phyloP scores from a whole-genome alignment of 1,140 invertebrate genomes.

The Orussus abietinus region DNA sequence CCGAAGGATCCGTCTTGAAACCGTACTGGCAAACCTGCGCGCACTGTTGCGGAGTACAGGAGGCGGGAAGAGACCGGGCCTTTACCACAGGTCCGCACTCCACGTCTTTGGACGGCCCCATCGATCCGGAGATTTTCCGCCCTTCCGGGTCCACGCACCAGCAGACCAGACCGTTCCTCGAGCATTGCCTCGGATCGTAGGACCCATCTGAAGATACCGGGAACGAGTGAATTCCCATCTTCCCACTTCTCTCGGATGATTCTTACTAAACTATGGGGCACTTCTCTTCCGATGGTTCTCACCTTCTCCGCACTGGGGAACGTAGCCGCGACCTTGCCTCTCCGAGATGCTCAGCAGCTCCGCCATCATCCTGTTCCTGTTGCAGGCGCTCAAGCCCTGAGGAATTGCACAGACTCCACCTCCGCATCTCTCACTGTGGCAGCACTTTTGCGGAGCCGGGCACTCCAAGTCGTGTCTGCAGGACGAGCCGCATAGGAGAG shows the following conservation, averaged over 20 bases:
- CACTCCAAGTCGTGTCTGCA: constrained; percentile 78
- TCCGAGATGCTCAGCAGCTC: constrained; percentile 74
- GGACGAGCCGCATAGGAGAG: constrained; percentile 57
- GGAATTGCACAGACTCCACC: constrained; percentile 37
- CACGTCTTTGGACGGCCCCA: constrained; percentile 70
- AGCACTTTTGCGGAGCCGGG: constrained; percentile 75
- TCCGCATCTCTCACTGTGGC: constrained; percentile 65
- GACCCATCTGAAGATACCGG: constrained; percentile 58
- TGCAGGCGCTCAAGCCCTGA: constrained; percentile 56
- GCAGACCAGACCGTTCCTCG: constrained; percentile 77
- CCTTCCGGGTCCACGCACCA: constrained; percentile 80
- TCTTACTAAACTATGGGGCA: constrained; percentile 1
- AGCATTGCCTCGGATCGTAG: constrained; percentile 72
- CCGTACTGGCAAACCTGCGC: constrained; percentile 81
- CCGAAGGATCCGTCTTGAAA: constrained; percentile 71
- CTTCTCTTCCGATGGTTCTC: constrained; percentile 8
- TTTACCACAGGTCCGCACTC: constrained; percentile 54
- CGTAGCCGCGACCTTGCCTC: constrained; percentile 73
- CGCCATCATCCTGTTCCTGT: constrained; percentile 71
- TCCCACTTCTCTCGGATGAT: not conserved
- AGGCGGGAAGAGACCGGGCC: constrained; percentile 34
- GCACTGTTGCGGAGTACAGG: constrained; percentile 54
- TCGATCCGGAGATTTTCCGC: constrained; percentile 70
- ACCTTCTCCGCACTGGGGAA: constrained; percentile 70
- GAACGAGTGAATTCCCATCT: constrained; percentile 11